Conservation (phyloP, 2,113 vertebrate species). For the Sinocyclocheilus anophthalmus region DNA sequence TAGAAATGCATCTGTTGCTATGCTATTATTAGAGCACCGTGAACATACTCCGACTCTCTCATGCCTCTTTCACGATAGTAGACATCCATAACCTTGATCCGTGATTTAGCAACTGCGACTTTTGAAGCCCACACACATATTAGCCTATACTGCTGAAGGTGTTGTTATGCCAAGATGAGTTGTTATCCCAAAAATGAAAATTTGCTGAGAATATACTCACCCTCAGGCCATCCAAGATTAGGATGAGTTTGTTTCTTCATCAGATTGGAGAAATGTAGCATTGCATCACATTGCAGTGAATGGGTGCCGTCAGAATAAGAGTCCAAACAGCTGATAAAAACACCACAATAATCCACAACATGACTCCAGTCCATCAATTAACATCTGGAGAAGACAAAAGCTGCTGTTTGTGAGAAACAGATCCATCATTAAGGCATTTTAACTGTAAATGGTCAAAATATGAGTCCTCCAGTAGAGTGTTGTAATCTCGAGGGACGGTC, state of each 20-base stretch:
- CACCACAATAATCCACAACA: neutral
- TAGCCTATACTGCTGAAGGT: no score
- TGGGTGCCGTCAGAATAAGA: neutral
- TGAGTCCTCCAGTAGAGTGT: no score
- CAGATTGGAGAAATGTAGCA: neutral
- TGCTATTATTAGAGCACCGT: slow-evolving; percentile 73
- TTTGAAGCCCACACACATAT: neutral
- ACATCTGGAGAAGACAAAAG: no score
- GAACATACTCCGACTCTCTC: slow-evolving; percentile 69
- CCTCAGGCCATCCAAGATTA: neutral
- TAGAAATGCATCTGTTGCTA: no score
- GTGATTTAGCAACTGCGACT: neutral
- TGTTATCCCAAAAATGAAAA: neutral
- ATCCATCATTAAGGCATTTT: neutral
- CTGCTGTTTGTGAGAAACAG: no score
- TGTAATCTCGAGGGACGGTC: no score
- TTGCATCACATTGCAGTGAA: neutral
- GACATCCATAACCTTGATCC: slow-evolving; percentile 55
- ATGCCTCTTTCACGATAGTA: slow-evolving; percentile 62
- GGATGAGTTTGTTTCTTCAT: neutral
- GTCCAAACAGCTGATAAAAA: neutral
- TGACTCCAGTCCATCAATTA: no score
- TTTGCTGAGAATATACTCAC: neutral
- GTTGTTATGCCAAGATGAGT: no score
- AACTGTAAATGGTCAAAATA: no score